Conservation (phyloP, 2,113 vertebrate species). For the Benthochromis sp. region DNA sequence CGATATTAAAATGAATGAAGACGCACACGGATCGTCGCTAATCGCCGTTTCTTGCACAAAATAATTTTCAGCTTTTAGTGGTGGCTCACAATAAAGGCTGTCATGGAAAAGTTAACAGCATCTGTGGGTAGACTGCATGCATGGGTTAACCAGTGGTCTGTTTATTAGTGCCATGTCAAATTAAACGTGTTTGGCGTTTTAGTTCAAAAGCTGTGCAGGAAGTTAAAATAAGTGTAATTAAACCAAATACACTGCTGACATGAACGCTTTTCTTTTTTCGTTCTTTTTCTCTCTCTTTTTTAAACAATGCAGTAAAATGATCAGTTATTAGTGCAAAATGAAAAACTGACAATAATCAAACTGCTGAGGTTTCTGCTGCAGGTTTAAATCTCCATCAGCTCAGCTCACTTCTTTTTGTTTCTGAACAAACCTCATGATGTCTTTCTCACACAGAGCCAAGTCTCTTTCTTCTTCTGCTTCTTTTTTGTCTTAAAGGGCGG, state of each 20-base stretch:
- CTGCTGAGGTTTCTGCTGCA: background rate
- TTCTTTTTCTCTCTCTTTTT: background rate
- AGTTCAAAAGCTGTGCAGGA: background rate
- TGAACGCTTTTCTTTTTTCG: background rate
- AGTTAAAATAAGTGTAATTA: background rate
- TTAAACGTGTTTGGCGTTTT: background rate
- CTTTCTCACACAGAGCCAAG: background rate
- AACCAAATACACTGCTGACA: background rate
- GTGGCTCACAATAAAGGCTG: background rate
- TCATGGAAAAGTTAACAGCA: background rate
- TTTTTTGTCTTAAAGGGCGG: background rate
- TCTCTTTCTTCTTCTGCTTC: background rate
- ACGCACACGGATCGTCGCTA: background rate
- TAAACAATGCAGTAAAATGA: background rate
- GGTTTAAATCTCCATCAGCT: background rate
- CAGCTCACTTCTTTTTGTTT: background rate
- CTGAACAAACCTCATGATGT: background rate
- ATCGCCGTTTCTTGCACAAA: background rate
- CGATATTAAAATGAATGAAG: background rate
- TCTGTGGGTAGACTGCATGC: background rate
- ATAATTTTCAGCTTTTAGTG: background rate
- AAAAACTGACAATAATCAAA: background rate
- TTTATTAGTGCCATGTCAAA: background rate
- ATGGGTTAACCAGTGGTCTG: background rate
- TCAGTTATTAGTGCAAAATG: background rate